These are phyloP conservation scores for Rhagium mordax DNA, from an alignment of 2,888 invertebrate genomes.

Conservation along the genomic window DNA sequence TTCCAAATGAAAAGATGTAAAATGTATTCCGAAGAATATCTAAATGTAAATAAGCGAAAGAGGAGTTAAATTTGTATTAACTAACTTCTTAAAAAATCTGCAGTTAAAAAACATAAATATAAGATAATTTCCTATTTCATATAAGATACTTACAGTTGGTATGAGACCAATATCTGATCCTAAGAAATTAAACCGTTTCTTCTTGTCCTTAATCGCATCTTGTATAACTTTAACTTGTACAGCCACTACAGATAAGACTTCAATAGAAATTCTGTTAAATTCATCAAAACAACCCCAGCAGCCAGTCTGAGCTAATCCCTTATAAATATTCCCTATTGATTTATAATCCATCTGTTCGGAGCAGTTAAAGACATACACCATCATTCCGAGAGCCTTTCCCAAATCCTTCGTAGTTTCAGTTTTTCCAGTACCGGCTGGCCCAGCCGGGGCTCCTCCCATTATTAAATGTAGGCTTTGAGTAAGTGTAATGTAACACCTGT, in stretches of 20 bases:
- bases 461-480: slow-evolving; percentile 87
- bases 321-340: slow-evolving; percentile 95
- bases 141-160: slow-evolving; percentile 72
- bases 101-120: too few species aligned
- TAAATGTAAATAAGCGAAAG: too few species aligned
- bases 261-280: slow-evolving; percentile 95
- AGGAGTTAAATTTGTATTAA: too few species aligned
- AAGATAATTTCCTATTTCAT: background rate
- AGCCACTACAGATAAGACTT: slow-evolving; percentile 95
- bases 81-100: too few species aligned
- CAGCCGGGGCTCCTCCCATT: slow-evolving; percentile 98
- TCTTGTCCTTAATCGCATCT: slow-evolving; percentile 90
- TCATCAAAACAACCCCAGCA: slow-evolving; percentile 99
- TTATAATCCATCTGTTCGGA: slow-evolving; percentile 98
- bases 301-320: slow-evolving; percentile 94
- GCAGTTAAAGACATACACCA: slow-evolving; percentile 96
- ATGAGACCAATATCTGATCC: slow-evolving; percentile 85
- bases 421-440: slow-evolving; percentile 96
- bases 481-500: slow-evolving; percentile 95
- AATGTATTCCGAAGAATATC: too few species aligned
- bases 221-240: slow-evolving; percentile 91
- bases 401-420: slow-evolving; percentile 98
- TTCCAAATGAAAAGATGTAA: too few species aligned
- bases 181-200: slow-evolving; percentile 86
- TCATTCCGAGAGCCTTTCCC: slow-evolving; percentile 93